Base-by-base conservation (phyloP, 64 coral and sea anemone genomes). In the Stylophora pistillata region DNA sequence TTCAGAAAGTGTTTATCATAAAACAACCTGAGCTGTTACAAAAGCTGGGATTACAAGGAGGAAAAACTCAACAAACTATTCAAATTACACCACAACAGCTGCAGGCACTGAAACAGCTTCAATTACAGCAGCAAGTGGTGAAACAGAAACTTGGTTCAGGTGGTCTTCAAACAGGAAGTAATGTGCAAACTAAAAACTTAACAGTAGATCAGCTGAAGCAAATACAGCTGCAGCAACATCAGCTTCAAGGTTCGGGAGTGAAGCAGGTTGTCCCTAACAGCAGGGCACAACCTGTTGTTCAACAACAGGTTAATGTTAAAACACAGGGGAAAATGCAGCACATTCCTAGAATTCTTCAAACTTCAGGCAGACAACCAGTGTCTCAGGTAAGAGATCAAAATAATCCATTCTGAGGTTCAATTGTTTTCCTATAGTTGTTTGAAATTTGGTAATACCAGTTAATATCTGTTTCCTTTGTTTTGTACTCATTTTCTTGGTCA, bases 1-100 rank as follows among this genome's bases (percentile, higher is more conserved):
- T 93, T 53, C 95, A 96, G 75, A 96, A 96, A 58, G 95, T 96
- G 0, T 93, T 96, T 74, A 96, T 96, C 62, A 96, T 96, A 66
- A 96, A 93, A 82, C 95, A 96, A 66, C 95, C 95, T 52, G 91
- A 96, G 28, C 53, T 96, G 11, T 84, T 96, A 72, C 95, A 96
- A 69, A 96, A 93, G 58, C 81, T 96, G 23, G 91, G 91, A 11
- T 66, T 93, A 56, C 95, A 96, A 28, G 91, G 95, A 61, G 33
- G 78, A 21, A 96, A 93, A 73, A 76, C 91, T 65, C 91, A 92
- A 53, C 95, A 96, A 41, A 93, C 95, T 58, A 89, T 96, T 73
- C 95, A 96, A 78, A 96, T 96, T 47, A 96, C 95, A 33, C 87
- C 91, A 12, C 95, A 96, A 69, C 95, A 96, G 58, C 82, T 96